Base-by-base conservation (phyloP, 2,113 vertebrate genomes). In the Pyrgilauda ruficollis region DNA sequence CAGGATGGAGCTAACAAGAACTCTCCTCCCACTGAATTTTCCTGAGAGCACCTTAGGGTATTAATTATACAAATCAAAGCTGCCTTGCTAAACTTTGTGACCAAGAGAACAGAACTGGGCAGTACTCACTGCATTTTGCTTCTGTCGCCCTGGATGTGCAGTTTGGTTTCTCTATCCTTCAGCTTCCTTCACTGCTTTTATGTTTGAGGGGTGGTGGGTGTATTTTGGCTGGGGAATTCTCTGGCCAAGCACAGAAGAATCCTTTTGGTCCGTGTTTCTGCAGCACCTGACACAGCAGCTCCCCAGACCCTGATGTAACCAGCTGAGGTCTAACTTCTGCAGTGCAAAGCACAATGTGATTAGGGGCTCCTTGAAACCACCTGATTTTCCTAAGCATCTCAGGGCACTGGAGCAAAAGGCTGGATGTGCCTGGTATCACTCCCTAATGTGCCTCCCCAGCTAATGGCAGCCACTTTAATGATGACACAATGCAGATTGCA, bases 401-500 rank as follows among this genome's bases (percentile, higher is more conserved):
- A 64, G 78, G 59, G 58, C 84, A 91, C 10, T 23, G 90, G 74
- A 96, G 84, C 14, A 1, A 62, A 53, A 82, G 63, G 58, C 62
- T 73, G 26, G 66, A 66, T 28, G 53, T 49, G 58, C 11, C 77
- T 89, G 77, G 18, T 74, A 17, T 70, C 53, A 28, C 46, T 53
- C 33, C 35, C 55, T 74, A 79, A 90, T 47, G 69, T n/a, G 63
- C 63, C 39, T 33, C 1, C 0, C 74, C 94, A 50, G 53, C 53
- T 94, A 80, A 95, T 66, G 81, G 77, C 95, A 94, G 84, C 20
- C 70, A 30, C 93, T 89, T 68, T 67, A 66, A 90, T 59, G 52
- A 76, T 27, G 78, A 91, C 93, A 76, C 87, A 7, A 3, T 3
- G 18, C 94, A 90, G 91, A 84, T 2, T 47, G 75, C 70, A 47